phyloP scores from a whole-genome alignment of 2,797 vertebrate species.

The Acanthurus lineatus region DNA sequence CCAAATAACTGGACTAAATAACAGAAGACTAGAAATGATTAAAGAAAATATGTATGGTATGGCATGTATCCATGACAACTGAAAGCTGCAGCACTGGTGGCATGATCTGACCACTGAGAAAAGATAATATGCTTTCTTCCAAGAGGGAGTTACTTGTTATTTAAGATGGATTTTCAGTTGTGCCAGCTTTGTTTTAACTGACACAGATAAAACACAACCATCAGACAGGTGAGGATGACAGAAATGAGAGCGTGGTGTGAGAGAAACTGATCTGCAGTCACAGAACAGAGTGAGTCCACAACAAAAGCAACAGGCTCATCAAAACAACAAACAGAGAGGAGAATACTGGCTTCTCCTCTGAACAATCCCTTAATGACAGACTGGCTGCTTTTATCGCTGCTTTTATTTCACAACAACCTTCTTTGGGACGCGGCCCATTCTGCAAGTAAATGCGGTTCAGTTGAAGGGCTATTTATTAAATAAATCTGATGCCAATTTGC shows the following conservation, averaged over 20 bases:
- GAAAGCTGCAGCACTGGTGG: not conserved
- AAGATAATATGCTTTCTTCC: conserved; percentile 4
- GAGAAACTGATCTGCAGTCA: conserved; percentile 39
- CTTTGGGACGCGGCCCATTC: conserved; percentile 49
- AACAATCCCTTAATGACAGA: conserved; percentile 46
- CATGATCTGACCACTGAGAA: conserved; percentile 8
- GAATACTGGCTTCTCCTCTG: conserved; percentile 52
- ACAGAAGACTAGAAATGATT: not conserved
- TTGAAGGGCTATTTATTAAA: conserved; percentile 56
- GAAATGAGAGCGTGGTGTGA: conserved; percentile 12
- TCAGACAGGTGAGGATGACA: conserved; percentile 10
- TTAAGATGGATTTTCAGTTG: conserved; percentile 25
- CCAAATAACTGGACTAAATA: not conserved
- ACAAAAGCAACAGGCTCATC: conserved; percentile 51
- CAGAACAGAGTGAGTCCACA: conserved; percentile 16
- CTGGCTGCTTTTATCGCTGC: conserved; percentile 39
- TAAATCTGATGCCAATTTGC: conserved; percentile 36
- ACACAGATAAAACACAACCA: conserved; percentile 19
- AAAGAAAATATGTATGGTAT: too few relatives aligned
- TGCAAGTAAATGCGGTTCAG: conserved; percentile 46
- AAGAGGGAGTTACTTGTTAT: not conserved
- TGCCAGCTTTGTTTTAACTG: conserved; percentile 3
- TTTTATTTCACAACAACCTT: conserved; percentile 57
- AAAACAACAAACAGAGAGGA: conserved; percentile 41
- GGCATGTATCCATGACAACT: conserved; percentile 22